These are phyloP conservation scores for Hemicentrotus pulcherrimus DNA, from an alignment of 35 echinoderm and acorn worm genomes.

Conservation along the genomic window DNA sequence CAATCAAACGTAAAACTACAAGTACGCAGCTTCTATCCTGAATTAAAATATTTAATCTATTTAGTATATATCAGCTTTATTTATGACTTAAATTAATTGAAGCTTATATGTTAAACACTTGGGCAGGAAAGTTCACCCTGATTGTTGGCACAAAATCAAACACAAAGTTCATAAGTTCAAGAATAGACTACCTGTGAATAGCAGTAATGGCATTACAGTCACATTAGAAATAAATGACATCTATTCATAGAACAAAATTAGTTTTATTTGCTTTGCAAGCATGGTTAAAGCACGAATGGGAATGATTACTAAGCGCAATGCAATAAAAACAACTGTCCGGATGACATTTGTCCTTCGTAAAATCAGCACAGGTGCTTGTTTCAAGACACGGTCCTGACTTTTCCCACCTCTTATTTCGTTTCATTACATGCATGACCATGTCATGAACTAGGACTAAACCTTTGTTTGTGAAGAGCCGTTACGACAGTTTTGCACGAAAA, in stretches of 20 bases:
- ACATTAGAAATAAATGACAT: constrained; percentile 4
- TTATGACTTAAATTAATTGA: not conserved
- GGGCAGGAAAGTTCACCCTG: not conserved
- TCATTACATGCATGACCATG: not conserved
- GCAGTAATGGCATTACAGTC: not conserved
- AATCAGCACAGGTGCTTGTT: not conserved
- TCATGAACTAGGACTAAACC: not conserved
- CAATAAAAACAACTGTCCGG: not conserved
- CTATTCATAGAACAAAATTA: not conserved
- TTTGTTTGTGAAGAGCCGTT: not conserved
- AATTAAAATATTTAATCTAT: too few species aligned
- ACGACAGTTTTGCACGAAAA: not conserved
- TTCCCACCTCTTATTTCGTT: not conserved
- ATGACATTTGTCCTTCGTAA: not conserved
- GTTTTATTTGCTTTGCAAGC: not conserved
- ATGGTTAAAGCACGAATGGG: not conserved
- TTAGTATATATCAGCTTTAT: too few species aligned
- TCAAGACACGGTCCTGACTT: not conserved
- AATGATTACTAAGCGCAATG: not conserved
- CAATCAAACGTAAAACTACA: too few species aligned
- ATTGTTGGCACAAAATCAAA: not conserved
- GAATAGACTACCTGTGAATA: not conserved
- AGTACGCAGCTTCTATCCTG: too few species aligned
- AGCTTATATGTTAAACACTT: not conserved
- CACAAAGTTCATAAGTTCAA: not conserved